phyloP scores from a whole-genome alignment of 2,113 vertebrate genomes.

The Mobula hypostoma region DNA sequence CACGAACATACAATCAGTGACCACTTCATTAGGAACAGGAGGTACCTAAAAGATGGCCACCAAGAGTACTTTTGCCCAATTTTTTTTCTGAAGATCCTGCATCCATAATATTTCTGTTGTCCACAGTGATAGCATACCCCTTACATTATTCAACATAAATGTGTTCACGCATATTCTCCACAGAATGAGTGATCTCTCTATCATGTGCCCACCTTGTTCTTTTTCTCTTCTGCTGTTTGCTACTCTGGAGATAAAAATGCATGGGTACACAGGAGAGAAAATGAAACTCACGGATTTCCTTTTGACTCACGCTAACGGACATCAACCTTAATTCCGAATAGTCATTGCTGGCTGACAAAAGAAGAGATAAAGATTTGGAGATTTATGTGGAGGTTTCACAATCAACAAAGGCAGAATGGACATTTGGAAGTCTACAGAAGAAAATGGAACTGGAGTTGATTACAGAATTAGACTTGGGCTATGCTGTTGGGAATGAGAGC shows the following conservation, averaged over 20 bases:
- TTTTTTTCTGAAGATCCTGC: background rate
- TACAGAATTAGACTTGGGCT: background rate
- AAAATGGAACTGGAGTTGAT: background rate
- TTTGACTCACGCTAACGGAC: too few species aligned
- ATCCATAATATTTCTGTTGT: background rate
- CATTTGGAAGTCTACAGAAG: background rate
- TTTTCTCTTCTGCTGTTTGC: too few species aligned
- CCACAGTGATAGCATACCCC: background rate
- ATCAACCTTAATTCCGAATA: too few species aligned
- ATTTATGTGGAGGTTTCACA: background rate
- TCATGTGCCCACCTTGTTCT: background rate
- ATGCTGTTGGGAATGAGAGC: background rate
- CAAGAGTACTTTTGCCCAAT: background rate
- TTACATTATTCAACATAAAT: background rate
- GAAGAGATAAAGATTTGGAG: background rate
- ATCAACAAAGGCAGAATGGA: background rate
- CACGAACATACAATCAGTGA: too few species aligned
- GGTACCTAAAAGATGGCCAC: too few species aligned
- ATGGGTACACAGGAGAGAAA: too few species aligned
- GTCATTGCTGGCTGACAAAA: background rate
- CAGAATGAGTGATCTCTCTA: background rate
- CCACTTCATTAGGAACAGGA: too few species aligned
- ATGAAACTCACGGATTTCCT: too few species aligned
- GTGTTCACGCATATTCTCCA: background rate
- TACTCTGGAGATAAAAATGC: too few species aligned